These are phyloP conservation scores for Yponomeuta plumbellus DNA, from an alignment of 2,888 invertebrate species.

Conservation along the genomic window DNA sequence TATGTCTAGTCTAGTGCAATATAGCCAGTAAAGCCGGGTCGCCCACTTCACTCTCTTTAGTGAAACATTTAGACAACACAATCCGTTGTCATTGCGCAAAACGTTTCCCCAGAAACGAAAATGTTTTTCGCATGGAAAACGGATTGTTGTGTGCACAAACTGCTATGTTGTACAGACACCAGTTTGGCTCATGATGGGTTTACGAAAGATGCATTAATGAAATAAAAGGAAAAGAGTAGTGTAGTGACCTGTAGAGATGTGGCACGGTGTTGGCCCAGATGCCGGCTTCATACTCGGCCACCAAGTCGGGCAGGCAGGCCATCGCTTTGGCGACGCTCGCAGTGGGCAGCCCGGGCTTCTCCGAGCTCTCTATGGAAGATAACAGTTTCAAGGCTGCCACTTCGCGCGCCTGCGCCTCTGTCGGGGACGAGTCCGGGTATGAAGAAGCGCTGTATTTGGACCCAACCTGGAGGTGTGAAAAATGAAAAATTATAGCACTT, in stretches of 20 bases:
- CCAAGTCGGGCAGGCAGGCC: conserved; percentile 48
- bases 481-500: background rate
- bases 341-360: conserved; percentile 47
- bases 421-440: conserved; percentile 61
- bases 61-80: too few relatives aligned
- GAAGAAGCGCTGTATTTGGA: conserved; percentile 47
- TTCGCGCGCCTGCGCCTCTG: conserved; percentile 59
- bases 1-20: too few relatives aligned
- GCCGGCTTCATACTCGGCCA: conserved; percentile 72
- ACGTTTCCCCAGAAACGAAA: too few relatives aligned
- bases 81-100: too few relatives aligned
- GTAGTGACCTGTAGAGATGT: conserved; percentile 63
- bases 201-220: background rate
- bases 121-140: too few relatives aligned
- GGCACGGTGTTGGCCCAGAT: conserved; percentile 77
- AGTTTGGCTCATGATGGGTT: background rate
- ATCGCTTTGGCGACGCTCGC: conserved; percentile 41
- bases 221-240: too few relatives aligned
- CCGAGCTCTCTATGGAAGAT: conserved; percentile 50
- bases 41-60: too few relatives aligned
- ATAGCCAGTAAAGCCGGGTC: too few relatives aligned
- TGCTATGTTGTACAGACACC: too few relatives aligned
- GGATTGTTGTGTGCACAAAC: too few relatives aligned
- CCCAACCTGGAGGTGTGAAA: conserved; percentile 51
- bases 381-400: conserved; percentile 59